Base-by-base conservation (phyloP, 2,888 invertebrate species). In the Tetragonula carbonaria region DNA sequence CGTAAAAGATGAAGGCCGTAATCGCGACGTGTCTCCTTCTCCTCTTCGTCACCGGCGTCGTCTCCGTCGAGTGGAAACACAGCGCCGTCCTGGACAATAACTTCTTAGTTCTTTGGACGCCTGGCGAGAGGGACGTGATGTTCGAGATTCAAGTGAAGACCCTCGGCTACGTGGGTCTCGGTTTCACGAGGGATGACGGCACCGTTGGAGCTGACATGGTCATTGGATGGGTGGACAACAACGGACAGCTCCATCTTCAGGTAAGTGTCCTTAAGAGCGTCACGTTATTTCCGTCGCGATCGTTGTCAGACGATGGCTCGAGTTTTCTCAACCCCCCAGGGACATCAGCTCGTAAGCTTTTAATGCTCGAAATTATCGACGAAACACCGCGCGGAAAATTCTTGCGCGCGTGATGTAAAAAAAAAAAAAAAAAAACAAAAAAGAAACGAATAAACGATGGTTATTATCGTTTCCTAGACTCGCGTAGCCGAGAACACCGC, bases 191-290 rank as follows among this genome's bases (percentile, higher is more conserved):
- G 78, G 97, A 96, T 93, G 97, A 97, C 86, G 96, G 96, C 89
- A 97, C 97, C 96, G 96, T 96, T 92, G 97, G 97, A 70, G 96
- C 98, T 82, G 98, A 98, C 96, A 96, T 98, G 95, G 97, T 98
- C 90, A 96, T 98, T 93, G 98, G 97, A 83, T 98, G 98, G 98
- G 97, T 98, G 90, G 97, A 97, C 95, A 94, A 95, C 89, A 97
- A 97, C 91, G 96, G 96, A 93, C 96, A 96, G 95, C 97, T 97
- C 91, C 97, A 97, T 95, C 96, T 97, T 95, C 96, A 97, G 96
- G 97, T 97, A 95, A 97, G 97, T 96, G 67, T 67, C 68, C 66
- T 84, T 77, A 45, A 71, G 71, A 55, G 62, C 21, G 21, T 66
- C 70, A 21, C 33, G 18, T 70, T 66, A 59, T 13, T 55, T 28